Evolutionary conservation across 2,113 vertebrate genomes (phyloP), one percentile per base, ranked within the genome.

Genomic region (Neotragus moschatus): DNA sequence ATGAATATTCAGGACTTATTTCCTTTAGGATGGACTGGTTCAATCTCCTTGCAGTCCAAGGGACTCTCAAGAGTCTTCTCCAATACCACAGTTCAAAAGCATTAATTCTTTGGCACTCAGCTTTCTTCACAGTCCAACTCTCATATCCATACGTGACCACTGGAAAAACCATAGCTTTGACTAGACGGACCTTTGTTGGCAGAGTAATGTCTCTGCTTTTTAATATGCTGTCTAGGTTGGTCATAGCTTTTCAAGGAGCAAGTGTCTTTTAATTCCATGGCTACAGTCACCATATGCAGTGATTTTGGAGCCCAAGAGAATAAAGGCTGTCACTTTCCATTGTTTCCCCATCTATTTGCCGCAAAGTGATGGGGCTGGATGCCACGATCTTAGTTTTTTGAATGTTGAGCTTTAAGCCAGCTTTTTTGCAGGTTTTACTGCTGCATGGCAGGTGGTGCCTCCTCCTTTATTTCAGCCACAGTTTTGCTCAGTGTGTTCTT

Each of bases 221-320:
- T 23, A 39, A 23, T 23, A 39, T 70, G 0, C 66, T 39, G 19
- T 70, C 66, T 70, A 23, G 66, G n/a, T 70, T 70, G 21, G n/a
- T 70, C 66, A 70, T 23, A 23, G n/a, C 66, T 39, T 39, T 39
- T 70, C 5, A 70, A 70, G 66, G n/a, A 23, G 10, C 10, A 6
- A 70, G 15, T 3, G 10, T 23, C 10, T 70, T 70, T 70, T 70
- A 23, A 70, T 39, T 70, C 39, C n/a, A 70, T 23, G 66, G 5
- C 19, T 70, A n/a, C 0, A 0, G n/a, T 23, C n/a, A 70, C 66
- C 66, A 39, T 70, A 0, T 70, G n/a, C 10, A 39, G n/a, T 39
- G 66, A 70, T 23, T 70, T 70, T 70, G 66, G 19, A 39, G n/a
- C 66, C 66, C 5, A 70, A 12, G 66, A 70, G n/a, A 9, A 23